Base-by-base conservation (phyloP, 2,888 invertebrate species). In the Cremastinae sp. region DNA sequence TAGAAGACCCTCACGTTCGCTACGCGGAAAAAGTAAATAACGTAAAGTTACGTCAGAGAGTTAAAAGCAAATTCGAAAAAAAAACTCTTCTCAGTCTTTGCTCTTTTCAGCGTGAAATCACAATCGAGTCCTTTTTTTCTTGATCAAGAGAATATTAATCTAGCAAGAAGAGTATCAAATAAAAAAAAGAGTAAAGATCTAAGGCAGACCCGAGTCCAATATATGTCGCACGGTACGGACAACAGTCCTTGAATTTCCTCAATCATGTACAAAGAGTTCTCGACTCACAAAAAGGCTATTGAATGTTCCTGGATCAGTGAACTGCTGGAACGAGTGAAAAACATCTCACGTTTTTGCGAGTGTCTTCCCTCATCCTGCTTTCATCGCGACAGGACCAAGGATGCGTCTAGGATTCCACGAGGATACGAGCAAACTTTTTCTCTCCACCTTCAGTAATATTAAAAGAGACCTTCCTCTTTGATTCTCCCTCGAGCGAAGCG, bases 381-480 rank as follows among this genome's bases (percentile, higher is more conserved):
- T 59, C 53, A 28, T 49, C 49, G 49, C 51, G 53, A 54, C 47
- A 54, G 47, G 54, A 54, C 65, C 65, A 28, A 28, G 49, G 69
- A 62, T 70, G 36, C 62, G 65, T 77, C 65, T 65, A 61, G 61
- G 22, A 56, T 70, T 70, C 61, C 49, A 36, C 61, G 22, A 36
- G 38, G 36, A 16, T 49, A 54, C 18, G 28, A 28, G 28, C 28
- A 61, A 28, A 12, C 43, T 14, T 28, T 41, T 51, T 51, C 43
- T 22, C 28, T 14, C 43, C 18, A 49, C 43, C 43, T 59, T 61
- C 61, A 45, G 65, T 49, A 71, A 78, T 79, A 78, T 79, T 77
- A 75, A 78, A 80, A 65, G 71, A 78, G 64, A 76, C 69, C 73
- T 73, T 66, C 73, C n/a, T n/a, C n/a, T 75, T 80, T 80, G 70